phyloP scores from a whole-genome alignment of 2,113 vertebrate genomes.

The Rhinoderma darwinii region DNA sequence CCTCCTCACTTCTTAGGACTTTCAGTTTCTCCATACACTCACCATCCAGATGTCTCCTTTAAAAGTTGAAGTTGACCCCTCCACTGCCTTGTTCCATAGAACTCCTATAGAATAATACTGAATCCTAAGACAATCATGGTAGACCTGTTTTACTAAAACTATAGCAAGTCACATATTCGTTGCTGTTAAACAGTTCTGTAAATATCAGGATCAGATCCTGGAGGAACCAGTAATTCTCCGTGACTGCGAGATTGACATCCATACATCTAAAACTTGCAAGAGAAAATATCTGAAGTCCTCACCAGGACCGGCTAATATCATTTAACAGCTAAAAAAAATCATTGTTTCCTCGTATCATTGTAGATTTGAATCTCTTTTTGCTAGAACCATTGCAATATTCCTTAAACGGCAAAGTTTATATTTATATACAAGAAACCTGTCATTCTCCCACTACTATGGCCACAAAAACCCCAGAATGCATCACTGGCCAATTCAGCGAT shows the following conservation, averaged over 20 bases:
- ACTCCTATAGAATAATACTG: no score
- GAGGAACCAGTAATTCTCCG: neutral
- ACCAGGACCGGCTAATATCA: conserved; percentile 10
- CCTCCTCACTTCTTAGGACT: neutral
- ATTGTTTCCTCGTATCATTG: neutral
- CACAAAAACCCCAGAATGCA: neutral
- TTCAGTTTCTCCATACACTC: neutral
- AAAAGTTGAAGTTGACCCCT: no score
- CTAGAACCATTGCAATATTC: neutral
- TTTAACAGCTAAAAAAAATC: conserved; percentile 30
- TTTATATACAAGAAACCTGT: neutral
- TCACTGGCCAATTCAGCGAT: neutral
- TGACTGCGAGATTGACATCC: conserved; percentile 3
- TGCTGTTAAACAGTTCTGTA: neutral
- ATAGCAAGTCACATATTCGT: no score
- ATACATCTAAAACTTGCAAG: neutral
- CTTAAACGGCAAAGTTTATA: neutral
- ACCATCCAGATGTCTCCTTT: no score
- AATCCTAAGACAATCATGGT: no score
- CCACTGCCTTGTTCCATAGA: no score
- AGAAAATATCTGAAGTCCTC: neutral
- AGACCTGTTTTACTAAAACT: no score
- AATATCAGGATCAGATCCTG: neutral
- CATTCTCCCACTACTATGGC: neutral
- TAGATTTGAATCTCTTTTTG: neutral